Evolutionary conservation across 2,888 invertebrate species (phyloP), one percentile per base, ranked within the genome.

Genomic region (Lomographa bimaculata): DNA sequence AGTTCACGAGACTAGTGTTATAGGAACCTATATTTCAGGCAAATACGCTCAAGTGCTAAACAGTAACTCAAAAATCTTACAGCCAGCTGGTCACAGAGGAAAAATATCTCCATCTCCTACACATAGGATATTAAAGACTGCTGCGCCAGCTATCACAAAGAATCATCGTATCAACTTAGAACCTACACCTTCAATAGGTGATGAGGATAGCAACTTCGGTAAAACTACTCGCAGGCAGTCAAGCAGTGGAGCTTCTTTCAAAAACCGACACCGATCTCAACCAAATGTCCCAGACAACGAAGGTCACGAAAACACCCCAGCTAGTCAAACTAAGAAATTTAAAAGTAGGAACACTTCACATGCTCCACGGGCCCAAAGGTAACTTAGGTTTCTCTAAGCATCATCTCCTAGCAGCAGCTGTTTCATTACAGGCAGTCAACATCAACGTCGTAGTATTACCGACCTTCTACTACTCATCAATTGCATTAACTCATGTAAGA

Each of bases 31-130:
- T 68, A 95, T 96, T 61, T 94, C 94, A 28, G 96, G 95, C 19
- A 96, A 96, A 82, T 96, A 97, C 73, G 96, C 96, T 1, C 96
- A 97, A 81, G 94, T 95, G 5, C 82, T 96, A 14, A 95, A 96
- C 65, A 96, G 95, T 63, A 94, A 95, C 20, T 95, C 96, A 0
- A 93, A 93, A 64, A 81, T 94, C 19, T 77, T 92, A 40, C 70
- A 76, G 46, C 69, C 75, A 14, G 52, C 76, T 27, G 87, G 83
- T 1, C 90, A 90, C 50, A 91, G 92, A 64, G 90, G 83, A 3
- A 94, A 93, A 80, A 93, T 94, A 46, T 90, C 91, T 21, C 93
- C 94, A 0, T 91, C 92, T 18, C 92, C 91, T 20, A 90, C 93
- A 0, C 90, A 93, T 35, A 90, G 94, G 60, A 94, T 95, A 40